These are phyloP conservation scores for Homarus gammarus DNA, from an alignment of 2,888 invertebrate genomes.

Conservation along the genomic window DNA sequence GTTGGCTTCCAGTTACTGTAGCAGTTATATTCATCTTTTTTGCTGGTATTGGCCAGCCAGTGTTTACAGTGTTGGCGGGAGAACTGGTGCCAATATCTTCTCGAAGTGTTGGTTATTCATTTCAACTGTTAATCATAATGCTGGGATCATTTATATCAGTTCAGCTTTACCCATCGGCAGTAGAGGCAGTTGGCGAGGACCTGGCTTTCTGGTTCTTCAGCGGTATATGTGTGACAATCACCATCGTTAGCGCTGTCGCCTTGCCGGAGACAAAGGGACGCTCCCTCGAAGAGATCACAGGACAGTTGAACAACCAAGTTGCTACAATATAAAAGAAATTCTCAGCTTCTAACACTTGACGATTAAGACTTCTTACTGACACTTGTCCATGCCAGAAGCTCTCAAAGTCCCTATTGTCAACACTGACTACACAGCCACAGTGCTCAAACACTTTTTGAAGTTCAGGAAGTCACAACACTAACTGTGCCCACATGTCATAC, in stretches of 20 bases:
- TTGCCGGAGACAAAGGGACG: constrained; percentile 55
- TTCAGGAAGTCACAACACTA: no score
- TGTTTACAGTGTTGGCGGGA: constrained; percentile 38
- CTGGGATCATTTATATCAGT: constrained; percentile 41
- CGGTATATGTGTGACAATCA: constrained; percentile 11
- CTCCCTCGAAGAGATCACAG: constrained; percentile 52
- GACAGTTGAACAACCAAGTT: no score
- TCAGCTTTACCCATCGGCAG: constrained; percentile 36
- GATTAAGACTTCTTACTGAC: no score
- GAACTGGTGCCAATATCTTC: constrained; percentile 56
- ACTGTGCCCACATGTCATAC: no score
- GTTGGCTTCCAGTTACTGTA: constrained; percentile 53
- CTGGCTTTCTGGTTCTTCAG: constrained; percentile 62
- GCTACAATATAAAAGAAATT: no score
- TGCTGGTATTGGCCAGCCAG: constrained; percentile 38
- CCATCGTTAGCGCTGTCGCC: constrained; percentile 21
- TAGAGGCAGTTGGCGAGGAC: constrained; percentile 43
- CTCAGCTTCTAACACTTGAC: no score
- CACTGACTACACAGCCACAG: no score
- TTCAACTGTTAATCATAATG: constrained; percentile 37
- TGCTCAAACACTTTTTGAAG: no score
- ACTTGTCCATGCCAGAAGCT: no score
- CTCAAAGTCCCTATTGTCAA: no score
- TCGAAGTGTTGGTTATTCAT: constrained; percentile 42
- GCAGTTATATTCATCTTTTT: constrained; percentile 51